Conservation (phyloP, 2,888 invertebrate species). For the Megamerina dolium region DNA sequence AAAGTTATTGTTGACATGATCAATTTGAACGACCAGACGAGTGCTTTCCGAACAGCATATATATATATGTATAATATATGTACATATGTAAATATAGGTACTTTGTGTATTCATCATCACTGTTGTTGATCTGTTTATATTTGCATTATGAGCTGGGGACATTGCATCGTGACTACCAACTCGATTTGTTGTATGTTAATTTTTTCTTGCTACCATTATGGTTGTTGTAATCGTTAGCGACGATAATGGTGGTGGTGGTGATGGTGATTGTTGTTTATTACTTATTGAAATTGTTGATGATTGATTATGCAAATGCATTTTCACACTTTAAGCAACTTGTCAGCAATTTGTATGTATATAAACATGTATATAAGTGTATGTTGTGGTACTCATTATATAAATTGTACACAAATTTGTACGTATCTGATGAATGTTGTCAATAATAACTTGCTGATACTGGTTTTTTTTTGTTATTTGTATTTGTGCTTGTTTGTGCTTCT, state of each 20-base stretch:
- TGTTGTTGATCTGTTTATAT: background rate
- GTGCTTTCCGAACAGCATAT: background rate
- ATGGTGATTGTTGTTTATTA: constrained; percentile 11
- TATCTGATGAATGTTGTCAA: constrained; percentile 1
- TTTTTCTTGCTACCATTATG: constrained; percentile 6
- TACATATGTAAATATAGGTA: no score
- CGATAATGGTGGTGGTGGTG: background rate
- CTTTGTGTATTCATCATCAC: background rate
- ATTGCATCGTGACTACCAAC: constrained; percentile 20
- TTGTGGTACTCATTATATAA: no score
- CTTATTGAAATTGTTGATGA: constrained; percentile 30
- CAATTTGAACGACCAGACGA: background rate
- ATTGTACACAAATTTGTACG: no score
- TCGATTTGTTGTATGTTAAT: constrained; percentile 21
- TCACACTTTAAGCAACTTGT: constrained; percentile 33
- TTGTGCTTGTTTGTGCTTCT: no score
- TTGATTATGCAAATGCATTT: constrained; percentile 46
- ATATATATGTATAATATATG: no score
- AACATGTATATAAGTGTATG: background rate
- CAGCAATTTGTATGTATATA: constrained; percentile 1
- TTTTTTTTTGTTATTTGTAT: constrained; percentile 4
- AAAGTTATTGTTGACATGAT: constrained; percentile 2
- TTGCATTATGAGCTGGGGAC: constrained; percentile 3
- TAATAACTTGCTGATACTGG: no score
- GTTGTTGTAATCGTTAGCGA: constrained; percentile 4